These are phyloP conservation scores for Aphis gossypii DNA, from an alignment of 1,140 invertebrate species.

Conservation along the genomic window DNA sequence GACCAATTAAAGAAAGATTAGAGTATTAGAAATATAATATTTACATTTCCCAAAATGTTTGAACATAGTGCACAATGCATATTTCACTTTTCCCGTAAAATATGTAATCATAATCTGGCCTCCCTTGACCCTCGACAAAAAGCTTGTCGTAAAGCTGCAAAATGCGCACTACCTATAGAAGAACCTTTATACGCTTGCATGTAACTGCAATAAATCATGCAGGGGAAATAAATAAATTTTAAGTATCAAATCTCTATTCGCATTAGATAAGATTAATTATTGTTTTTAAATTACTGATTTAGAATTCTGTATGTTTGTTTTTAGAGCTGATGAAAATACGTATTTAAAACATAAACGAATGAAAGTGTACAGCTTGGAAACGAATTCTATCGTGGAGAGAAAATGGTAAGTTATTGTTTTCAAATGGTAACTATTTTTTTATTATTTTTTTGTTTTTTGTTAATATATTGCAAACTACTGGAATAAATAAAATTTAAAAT, in stretches of 20 bases:
- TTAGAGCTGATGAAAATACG: conserved; percentile 38
- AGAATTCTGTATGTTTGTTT: not conserved
- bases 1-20: too few species aligned
- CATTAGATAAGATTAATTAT: not conserved
- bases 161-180: too few species aligned
- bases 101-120: not conserved
- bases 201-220: not conserved
- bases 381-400: not conserved
- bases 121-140: too few species aligned
- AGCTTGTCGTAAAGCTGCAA: too few species aligned
- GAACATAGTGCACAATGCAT: too few species aligned
- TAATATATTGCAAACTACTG: not conserved
- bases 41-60: too few species aligned
- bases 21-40: too few species aligned
- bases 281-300: not conserved
- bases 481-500: not conserved
- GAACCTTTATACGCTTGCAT: too few species aligned
- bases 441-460: too few species aligned
- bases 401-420: conserved; percentile 47
- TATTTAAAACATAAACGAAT: conserved; percentile 25
- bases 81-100: too few species aligned
- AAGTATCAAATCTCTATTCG: not conserved
- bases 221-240: not conserved
- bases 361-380: conserved; percentile 47
- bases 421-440: not conserved